Evolutionary conservation across 2,888 invertebrate species (phyloP).

Genomic region (Tetrapedia diversipes): DNA sequence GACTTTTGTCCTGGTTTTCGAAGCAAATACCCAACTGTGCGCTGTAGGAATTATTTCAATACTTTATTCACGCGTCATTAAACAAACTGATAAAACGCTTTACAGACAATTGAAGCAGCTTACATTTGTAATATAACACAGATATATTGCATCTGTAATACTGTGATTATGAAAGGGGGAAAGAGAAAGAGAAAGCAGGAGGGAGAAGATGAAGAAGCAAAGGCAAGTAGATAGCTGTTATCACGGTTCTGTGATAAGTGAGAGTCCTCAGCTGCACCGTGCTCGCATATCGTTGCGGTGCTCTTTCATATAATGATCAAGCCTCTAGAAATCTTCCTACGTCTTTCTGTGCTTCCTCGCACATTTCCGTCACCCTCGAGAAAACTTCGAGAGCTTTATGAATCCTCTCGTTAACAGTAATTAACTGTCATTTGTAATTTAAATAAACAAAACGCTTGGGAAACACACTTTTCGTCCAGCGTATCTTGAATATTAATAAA

Average conservation of each 20-base stretch:
- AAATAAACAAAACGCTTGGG: no score
- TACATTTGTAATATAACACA: not conserved
- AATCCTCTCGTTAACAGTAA: not conserved
- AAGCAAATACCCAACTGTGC: no score
- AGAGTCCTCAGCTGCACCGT: constrained; percentile 72
- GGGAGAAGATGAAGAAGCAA: constrained; percentile 20
- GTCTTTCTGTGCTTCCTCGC: constrained; percentile 22
- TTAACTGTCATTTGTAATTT: no score
- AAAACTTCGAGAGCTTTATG: not conserved
- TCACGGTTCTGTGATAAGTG: constrained; percentile 77
- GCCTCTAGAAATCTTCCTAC: constrained; percentile 43
- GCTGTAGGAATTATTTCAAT: no score
- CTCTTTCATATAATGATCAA: constrained; percentile 72
- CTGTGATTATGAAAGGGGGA: constrained; percentile 23
- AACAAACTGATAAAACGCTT: no score
- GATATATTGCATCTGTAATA: constrained; percentile 1
- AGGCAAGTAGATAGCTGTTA: constrained; percentile 73
- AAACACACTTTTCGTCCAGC: no score
- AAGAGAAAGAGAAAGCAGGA: constrained; percentile 4
- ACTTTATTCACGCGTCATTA: no score
- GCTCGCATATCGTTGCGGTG: constrained; percentile 63
- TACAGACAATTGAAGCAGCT: no score
- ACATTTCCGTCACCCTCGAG: constrained; percentile 54
- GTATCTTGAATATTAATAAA: no score
- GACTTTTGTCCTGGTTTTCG: no score